Conservation (phyloP, 1,140 invertebrate genomes). For the Sycobia sp. region DNA sequence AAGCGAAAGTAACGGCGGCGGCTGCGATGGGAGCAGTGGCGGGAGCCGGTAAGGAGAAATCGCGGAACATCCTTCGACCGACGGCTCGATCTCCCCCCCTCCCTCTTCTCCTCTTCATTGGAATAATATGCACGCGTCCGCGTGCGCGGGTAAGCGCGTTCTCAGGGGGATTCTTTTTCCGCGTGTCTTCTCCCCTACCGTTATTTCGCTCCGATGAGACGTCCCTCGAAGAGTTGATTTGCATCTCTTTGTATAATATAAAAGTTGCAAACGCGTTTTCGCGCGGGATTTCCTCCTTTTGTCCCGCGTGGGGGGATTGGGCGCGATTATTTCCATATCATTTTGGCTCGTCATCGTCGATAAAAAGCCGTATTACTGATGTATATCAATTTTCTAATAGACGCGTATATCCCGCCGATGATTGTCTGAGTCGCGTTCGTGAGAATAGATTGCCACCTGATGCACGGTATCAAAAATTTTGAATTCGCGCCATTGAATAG, state of each 20-base stretch:
- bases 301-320: too few species aligned
- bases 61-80: background rate
- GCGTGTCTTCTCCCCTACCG: background rate
- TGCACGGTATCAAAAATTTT: too few species aligned
- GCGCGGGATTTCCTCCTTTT: background rate
- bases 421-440: too few species aligned
- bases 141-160: background rate
- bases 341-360: constrained; percentile 6
- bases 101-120: too few species aligned
- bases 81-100: too few species aligned
- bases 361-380: too few species aligned
- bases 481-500: too few species aligned
- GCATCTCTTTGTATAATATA: background rate
- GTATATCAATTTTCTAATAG: too few species aligned
- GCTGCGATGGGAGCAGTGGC: constrained; percentile 2
- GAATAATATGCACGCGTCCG: too few species aligned
- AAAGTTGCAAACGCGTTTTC: constrained; percentile 3
- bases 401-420: too few species aligned
- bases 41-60: constrained; percentile 9
- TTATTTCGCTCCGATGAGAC: background rate
- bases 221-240: too few species aligned
- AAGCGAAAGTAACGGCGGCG: background rate
- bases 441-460: too few species aligned
- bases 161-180: background rate
- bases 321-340: constrained; percentile 17